phyloP scores from a whole-genome alignment of 2,888 invertebrate species.

The Tachina lurida region DNA sequence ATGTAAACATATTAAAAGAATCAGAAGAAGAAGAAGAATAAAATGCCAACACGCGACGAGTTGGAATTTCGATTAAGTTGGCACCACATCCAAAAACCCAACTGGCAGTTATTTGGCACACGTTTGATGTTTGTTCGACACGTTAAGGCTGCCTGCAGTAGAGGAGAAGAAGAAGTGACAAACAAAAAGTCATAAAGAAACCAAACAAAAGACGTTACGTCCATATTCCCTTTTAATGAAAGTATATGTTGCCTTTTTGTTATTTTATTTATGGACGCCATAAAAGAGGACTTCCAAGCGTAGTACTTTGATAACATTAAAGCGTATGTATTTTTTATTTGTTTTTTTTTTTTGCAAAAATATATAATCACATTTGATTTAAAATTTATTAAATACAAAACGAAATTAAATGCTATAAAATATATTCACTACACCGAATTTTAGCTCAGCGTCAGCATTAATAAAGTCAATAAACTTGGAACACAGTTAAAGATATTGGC shows the following conservation, averaged over 20 bases:
- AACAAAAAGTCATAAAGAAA: constrained; percentile 45
- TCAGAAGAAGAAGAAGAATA: constrained; percentile 29
- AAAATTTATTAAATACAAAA: too few species aligned
- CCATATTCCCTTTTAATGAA: constrained; percentile 56
- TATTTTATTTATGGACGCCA: constrained; percentile 32
- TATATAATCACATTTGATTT: too few species aligned
- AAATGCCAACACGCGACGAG: constrained; percentile 70
- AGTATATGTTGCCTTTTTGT: constrained; percentile 48
- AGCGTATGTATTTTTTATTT: too few species aligned
- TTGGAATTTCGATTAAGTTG: constrained; percentile 72
- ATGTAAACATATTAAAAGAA: constrained; percentile 40
- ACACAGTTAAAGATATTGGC: too few species aligned
- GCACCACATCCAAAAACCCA: constrained; percentile 68
- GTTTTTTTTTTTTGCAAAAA: not conserved
- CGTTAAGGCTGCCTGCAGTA: constrained; percentile 39
- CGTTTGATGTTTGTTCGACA: constrained; percentile 65
- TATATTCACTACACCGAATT: too few species aligned
- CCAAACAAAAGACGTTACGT: constrained; percentile 42
- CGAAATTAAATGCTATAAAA: too few species aligned
- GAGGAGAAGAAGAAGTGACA: not conserved
- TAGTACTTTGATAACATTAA: too few species aligned
- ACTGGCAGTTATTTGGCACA: constrained; percentile 69
- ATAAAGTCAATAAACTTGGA: too few species aligned
- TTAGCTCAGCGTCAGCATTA: too few species aligned
- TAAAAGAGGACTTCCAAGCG: constrained; percentile 16